phyloP scores from a whole-genome alignment of 2,888 invertebrate species.

The Pycnomerus fuliginosus region DNA sequence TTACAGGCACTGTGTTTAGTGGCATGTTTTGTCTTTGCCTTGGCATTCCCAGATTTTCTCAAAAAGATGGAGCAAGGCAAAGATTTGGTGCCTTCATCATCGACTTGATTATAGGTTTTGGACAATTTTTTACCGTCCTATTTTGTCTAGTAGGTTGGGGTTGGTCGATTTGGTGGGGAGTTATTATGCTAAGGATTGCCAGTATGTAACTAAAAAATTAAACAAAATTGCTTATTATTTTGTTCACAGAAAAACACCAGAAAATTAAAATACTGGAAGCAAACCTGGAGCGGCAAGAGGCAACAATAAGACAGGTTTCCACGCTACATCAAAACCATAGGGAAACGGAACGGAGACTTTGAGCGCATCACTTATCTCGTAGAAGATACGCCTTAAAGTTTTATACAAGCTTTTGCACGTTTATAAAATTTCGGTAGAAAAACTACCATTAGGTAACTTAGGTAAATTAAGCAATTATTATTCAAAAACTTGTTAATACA shows the following conservation, averaged over 20 bases:
- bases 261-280: conserved; percentile 62
- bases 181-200: conserved; percentile 85
- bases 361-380: conserved; percentile 31
- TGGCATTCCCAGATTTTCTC: conserved; percentile 84
- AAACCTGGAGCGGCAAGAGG: conserved; percentile 50
- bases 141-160: conserved; percentile 97
- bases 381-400: conserved; percentile 24
- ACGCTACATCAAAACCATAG: conserved; percentile 38
- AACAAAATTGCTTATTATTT: conserved; percentile 18
- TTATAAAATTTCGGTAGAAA: conserved; percentile 8
- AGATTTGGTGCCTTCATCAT: conserved; percentile 81
- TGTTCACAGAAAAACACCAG: conserved; percentile 61
- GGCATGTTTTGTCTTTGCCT: conserved; percentile 86
- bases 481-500: conserved; percentile 27
- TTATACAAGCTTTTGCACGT: conserved; percentile 26
- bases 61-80: conserved; percentile 73
- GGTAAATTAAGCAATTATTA: conserved; percentile 2
- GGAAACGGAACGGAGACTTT: conserved; percentile 48
- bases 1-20: conserved; percentile 83
- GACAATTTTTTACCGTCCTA: conserved; percentile 89
- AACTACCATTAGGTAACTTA: conserved; percentile 2
- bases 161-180: conserved; percentile 98
- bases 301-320: conserved; percentile 54
- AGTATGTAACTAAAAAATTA: conserved; percentile 63
- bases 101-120: conserved; percentile 80